These are phyloP conservation scores for Drosophila ambigua DNA, from an alignment of 1,140 invertebrate genomes.

Conservation along the genomic window DNA sequence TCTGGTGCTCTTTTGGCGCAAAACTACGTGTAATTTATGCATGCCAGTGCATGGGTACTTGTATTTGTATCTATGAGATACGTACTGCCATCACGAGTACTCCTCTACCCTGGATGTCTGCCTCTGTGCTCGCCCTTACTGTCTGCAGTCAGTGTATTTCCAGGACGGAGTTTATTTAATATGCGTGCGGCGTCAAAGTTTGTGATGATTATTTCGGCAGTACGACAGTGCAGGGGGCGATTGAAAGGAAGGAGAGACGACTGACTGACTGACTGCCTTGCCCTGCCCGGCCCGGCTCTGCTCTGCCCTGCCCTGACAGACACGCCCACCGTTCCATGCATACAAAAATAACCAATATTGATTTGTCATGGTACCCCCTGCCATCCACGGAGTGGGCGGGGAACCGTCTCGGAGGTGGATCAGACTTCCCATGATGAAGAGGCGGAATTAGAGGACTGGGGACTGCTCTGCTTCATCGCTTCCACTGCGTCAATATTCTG, in stretches of 20 bases:
- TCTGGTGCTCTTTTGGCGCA: slow-evolving; percentile 12
- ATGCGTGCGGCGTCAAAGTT: slow-evolving; percentile 80
- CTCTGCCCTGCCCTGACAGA: slow-evolving; percentile 24
- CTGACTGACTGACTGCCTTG: slow-evolving; percentile 20
- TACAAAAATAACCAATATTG: slow-evolving; percentile 82
- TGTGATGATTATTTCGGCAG: slow-evolving; percentile 77
- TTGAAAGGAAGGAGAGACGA: not conserved
- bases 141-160: slow-evolving; percentile 19
- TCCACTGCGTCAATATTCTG: slow-evolving; percentile 17
- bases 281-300: slow-evolving; percentile 19
- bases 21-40: slow-evolving; percentile 43
- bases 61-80: slow-evolving; percentile 67
- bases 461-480: slow-evolving; percentile 17
- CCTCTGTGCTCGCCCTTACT: not conserved
- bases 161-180: slow-evolving; percentile 72
- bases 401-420: not conserved
- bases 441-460: not conserved
- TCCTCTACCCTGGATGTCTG: not conserved
- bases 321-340: slow-evolving; percentile 75
- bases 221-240: not conserved
- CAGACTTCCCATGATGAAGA: slow-evolving; percentile 1
- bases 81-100: slow-evolving; percentile 19
- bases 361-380: slow-evolving; percentile 59
- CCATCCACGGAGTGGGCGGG: not conserved
- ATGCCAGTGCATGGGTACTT: slow-evolving; percentile 34